These are phyloP conservation scores for Aradophagus sp. DNA, from an alignment of 1,140 invertebrate genomes.

Conservation along the genomic window DNA sequence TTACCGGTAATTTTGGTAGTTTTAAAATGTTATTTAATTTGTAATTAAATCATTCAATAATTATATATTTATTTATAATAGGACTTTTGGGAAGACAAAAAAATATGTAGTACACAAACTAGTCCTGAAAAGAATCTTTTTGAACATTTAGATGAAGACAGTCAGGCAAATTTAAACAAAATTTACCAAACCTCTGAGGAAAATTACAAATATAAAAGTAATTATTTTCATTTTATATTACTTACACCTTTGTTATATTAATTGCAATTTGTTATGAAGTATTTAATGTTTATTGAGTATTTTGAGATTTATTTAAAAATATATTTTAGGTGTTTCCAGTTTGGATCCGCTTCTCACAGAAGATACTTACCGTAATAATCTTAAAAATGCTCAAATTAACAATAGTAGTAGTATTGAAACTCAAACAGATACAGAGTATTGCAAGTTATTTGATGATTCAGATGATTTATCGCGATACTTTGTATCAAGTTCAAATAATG, in stretches of 20 bases:
- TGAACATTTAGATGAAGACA: conserved; percentile 66
- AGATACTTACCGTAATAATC: conserved; percentile 58
- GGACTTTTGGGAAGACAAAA: conserved; percentile 73
- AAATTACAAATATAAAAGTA: conserved; percentile 46
- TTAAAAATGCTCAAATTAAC: conserved; percentile 45
- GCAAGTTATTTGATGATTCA: conserved; percentile 65
- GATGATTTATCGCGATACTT: conserved; percentile 65
- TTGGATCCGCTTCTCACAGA: conserved; percentile 70
- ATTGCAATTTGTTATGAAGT: too few relatives aligned
- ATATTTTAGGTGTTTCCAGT: conserved; percentile 55
- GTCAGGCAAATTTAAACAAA: conserved; percentile 64
- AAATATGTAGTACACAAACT: conserved; percentile 72
- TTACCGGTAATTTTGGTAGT: conserved; percentile 55
- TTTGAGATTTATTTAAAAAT: conserved; percentile 1
- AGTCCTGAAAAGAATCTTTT: conserved; percentile 68
- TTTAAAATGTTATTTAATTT: conserved; percentile 5
- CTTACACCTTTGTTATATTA: too few relatives aligned
- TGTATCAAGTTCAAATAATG: conserved; percentile 71
- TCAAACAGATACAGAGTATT: conserved; percentile 75
- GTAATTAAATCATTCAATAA: too few relatives aligned
- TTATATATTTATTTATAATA: conserved; percentile 8
- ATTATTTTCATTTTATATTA: conserved; percentile 12
- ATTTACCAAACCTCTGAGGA: conserved; percentile 47
- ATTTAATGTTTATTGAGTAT: too few relatives aligned
- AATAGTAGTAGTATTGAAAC: conserved; percentile 76